phyloP scores from a whole-genome alignment of 2,888 invertebrate species.

The Stenichneumon culpator region DNA sequence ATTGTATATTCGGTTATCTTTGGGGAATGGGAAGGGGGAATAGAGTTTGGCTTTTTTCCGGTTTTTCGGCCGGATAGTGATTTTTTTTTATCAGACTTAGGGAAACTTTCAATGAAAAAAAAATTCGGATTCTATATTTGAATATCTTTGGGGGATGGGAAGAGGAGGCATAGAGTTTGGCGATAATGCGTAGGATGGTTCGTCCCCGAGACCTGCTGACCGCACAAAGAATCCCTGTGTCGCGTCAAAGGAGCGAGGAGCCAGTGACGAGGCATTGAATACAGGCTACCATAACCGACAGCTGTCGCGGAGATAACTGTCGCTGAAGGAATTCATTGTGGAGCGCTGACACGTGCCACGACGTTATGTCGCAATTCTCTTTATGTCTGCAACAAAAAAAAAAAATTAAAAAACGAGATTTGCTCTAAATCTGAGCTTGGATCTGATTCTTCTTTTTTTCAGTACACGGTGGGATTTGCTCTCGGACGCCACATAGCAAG shows the following conservation, averaged over 20 bases:
- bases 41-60: background rate
- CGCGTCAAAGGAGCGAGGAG: conserved; percentile 24
- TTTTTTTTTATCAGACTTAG: too few species aligned
- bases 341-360: conserved; percentile 71
- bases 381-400: conserved; percentile 13
- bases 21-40: background rate
- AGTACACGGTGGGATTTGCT: conserved; percentile 75
- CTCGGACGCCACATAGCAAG: conserved; percentile 65
- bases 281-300: conserved; percentile 70
- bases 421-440: background rate
- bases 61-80: background rate
- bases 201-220: conserved; percentile 67
- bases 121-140: background rate
- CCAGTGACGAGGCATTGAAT: conserved; percentile 52
- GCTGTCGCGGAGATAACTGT: conserved; percentile 73
- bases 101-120: background rate
- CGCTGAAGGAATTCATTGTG: conserved; percentile 73
- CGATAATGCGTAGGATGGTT: conserved; percentile 30
- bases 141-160: conserved; percentile 5
- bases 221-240: conserved; percentile 67
- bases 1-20: background rate
- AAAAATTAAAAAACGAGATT: conserved; percentile 46
- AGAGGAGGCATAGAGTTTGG: background rate
- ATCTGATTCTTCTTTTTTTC: conserved; percentile 42
- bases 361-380: conserved; percentile 60